These are phyloP conservation scores for Microcebus tavaratra DNA, from an alignment of 2,113 vertebrate species.

Conservation along the genomic window DNA sequence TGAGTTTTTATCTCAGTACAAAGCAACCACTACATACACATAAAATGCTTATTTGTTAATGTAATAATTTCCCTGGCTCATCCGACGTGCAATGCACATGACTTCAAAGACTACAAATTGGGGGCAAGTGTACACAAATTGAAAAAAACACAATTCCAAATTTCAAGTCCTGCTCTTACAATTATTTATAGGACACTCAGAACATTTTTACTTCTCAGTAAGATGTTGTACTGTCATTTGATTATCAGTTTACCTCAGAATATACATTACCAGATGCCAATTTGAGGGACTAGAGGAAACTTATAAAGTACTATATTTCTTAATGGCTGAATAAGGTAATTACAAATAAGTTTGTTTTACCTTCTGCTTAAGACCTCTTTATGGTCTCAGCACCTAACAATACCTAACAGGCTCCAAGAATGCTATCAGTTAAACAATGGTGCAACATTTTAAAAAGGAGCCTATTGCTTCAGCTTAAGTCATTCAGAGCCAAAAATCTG, in stretches of 20 bases:
- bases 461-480: constrained; percentile 59
- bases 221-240: not conserved
- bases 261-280: constrained; percentile 14
- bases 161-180: constrained; percentile 55
- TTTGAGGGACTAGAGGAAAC: not conserved
- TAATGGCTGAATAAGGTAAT: constrained; percentile 20
- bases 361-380: constrained; percentile 2
- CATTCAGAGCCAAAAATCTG: constrained; percentile 71
- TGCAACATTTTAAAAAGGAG: constrained; percentile 21
- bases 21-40: constrained; percentile 59
- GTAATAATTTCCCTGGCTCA: constrained; percentile 66
- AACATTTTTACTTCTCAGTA: not conserved
- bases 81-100: constrained; percentile 56
- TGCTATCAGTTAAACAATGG: constrained; percentile 5
- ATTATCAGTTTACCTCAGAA: not conserved
- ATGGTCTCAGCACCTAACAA: constrained; percentile 11
- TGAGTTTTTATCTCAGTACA: constrained; percentile 40
- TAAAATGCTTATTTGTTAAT: constrained; percentile 48
- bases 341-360: not conserved
- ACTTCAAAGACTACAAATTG: constrained; percentile 57
- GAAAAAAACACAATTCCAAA: constrained; percentile 45
- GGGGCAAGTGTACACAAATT: constrained; percentile 24
- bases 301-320: not conserved
- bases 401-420: constrained; percentile 51
- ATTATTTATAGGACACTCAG: constrained; percentile 32